Base-by-base conservation (phyloP, 2,797 vertebrate genomes). In the Alcedo quadribrachys region DNA sequence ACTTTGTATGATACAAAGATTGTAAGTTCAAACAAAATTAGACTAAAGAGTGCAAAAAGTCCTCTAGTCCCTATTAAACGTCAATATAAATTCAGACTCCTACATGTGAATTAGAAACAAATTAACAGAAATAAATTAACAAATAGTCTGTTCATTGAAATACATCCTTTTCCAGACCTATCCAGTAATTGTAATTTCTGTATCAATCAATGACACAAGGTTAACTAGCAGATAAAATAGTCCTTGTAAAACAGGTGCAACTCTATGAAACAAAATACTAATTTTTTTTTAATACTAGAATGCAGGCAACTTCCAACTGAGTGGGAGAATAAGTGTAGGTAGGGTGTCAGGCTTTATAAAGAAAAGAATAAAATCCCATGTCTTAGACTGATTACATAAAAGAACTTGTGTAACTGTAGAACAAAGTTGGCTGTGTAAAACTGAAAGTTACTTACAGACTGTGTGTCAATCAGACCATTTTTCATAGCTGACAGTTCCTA, bases 381-480 rank as follows among this genome's bases (percentile, higher is more conserved):
- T 71, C 58, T 92, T 66, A 81, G 81, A 87, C 8, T 82, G 87
- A 90, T 78, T 32, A 45, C 40, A 85, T 71, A 75, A 93, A 92
- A 94, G 81, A 75, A 66, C 81, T 92, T 90, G 66, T 85, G 40
- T 77, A 92, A 87, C 76, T 78, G 73, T 85, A 73, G 93, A 90
- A 89, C 76, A 92, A 89, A 93, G 58, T 94, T 90, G 73, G 85
- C 62, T 58, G 9, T 83, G 84, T 89, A 90, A 87, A 95, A 87
- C 46, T 90, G 51, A 79, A 93, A 89, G 58, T 90, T 92, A 80
- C 60, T 94, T 81, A 86, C 9, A 90, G 77, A 62, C 43, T 82
- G 20, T 60, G 37, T 89, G 86, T 94, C 94, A 95, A 78, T 95
- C 81, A 95, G 76, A 89, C 16, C 14, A 50, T 60, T 88, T 63